These are phyloP conservation scores for Herpailurus yagouaroundi DNA, from an alignment of 2,113 vertebrate species.

Conservation along the genomic window DNA sequence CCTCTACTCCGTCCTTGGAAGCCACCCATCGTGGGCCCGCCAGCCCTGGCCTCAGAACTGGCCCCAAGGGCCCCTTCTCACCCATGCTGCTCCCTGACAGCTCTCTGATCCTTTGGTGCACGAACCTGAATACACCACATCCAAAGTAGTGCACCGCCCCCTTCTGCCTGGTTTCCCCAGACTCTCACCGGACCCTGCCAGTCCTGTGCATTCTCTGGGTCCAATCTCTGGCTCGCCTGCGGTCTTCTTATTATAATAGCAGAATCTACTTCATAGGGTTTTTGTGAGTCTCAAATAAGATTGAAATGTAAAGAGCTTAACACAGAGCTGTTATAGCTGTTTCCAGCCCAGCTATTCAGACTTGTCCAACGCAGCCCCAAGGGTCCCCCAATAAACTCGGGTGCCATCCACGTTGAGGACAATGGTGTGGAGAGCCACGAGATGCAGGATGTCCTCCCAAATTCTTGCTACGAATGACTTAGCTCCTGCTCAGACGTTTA, in stretches of 20 bases:
- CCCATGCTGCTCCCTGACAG: accelerated
- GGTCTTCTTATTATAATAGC: not conserved
- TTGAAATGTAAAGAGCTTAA: not conserved
- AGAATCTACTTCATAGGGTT: not conserved
- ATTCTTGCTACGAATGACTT: not conserved
- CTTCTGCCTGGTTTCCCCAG: not conserved
- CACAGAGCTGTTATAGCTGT: not conserved
- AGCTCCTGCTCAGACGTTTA: not conserved
- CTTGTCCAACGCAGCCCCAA: not conserved
- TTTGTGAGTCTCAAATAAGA: not conserved
- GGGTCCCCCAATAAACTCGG: not conserved
- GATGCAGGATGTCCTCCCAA: not conserved
- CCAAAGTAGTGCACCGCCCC: accelerated
- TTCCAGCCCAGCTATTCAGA: not conserved
- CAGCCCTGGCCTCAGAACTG: not conserved
- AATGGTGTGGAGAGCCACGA: not conserved
- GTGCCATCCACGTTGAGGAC: too few relatives aligned
- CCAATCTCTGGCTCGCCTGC: not conserved
- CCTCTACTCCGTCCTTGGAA: not conserved
- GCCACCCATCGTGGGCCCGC: accelerated
- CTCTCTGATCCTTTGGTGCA: not conserved
- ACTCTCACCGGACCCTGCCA: not conserved
- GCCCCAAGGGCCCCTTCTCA: not conserved
- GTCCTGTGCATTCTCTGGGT: not conserved
- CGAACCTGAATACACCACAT: not conserved